A percentile compares a stretch with the other conserved stretches of the same genome.
phyloP scores from a whole-genome alignment of 2,113 vertebrate genomes.

The Echinops telfairi region DNA sequence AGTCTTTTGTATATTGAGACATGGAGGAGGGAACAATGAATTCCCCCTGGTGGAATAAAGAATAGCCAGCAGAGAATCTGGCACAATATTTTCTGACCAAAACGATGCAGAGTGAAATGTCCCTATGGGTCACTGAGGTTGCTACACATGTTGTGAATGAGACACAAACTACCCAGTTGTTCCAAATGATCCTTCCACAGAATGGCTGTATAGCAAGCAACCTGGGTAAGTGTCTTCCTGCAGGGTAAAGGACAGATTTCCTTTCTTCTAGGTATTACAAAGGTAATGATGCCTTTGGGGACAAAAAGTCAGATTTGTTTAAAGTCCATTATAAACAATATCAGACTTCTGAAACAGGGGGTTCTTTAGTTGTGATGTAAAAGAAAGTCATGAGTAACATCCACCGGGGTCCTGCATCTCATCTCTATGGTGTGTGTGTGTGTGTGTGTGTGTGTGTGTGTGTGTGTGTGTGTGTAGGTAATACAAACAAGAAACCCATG shows the following conservation, averaged over 20 bases:
- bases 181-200: background rate
- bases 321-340: background rate
- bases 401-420: background rate
- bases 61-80: background rate
- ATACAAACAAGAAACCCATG: background rate
- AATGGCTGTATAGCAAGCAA: background rate
- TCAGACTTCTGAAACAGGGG: background rate
- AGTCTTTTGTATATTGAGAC: background rate
- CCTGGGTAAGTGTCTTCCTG: background rate
- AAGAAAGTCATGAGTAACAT: background rate
- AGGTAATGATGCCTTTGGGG: background rate
- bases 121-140: background rate
- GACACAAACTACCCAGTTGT: background rate
- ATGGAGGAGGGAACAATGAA: background rate
- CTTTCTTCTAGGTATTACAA: conserved; percentile 1
- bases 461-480: background rate
- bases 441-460: too few relatives aligned
- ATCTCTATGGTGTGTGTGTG: too few relatives aligned
- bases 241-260: background rate
- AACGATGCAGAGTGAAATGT: background rate
- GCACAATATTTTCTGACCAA: background rate
- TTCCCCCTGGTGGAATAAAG: background rate
- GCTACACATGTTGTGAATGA: background rate
- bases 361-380: background rate
- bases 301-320: background rate